Evolutionary conservation across 2,797 vertebrate genomes (phyloP).

Genomic region (Hozukius guyotensis): DNA sequence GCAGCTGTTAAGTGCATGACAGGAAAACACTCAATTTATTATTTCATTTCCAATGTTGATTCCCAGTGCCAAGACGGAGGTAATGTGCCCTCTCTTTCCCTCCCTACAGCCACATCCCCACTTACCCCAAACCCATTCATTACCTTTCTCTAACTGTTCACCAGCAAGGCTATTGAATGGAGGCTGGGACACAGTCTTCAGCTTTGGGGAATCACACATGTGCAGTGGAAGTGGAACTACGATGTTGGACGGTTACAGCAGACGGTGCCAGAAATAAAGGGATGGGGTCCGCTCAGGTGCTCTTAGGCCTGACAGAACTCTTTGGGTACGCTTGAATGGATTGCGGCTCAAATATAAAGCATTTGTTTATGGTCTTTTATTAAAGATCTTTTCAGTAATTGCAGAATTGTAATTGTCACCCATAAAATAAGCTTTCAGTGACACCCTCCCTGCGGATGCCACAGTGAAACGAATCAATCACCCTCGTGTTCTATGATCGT

Average conservation of each 20-base stretch:
- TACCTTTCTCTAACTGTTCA: not conserved
- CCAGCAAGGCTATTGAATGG: too few species aligned
- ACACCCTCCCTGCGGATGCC: not conserved
- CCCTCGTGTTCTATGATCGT: not conserved
- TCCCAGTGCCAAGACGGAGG: not conserved
- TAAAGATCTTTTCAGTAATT: not conserved
- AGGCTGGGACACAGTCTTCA: too few species aligned
- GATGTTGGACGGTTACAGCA: too few species aligned
- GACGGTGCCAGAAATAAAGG: not conserved
- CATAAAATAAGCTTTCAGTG: not conserved
- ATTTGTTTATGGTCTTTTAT: not conserved
- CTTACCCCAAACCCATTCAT: not conserved
- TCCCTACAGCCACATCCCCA: not conserved
- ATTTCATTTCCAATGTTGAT: not conserved
- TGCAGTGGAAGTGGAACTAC: too few species aligned
- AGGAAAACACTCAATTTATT: not conserved
- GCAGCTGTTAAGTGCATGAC: not conserved
- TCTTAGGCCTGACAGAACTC: not conserved
- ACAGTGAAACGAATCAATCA: not conserved
- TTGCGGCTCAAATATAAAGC: not conserved
- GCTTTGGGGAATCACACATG: too few species aligned
- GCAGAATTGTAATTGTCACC: not conserved
- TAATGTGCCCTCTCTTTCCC: not conserved
- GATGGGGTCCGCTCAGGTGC: not conserved
- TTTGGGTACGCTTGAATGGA: not conserved